These are phyloP conservation scores for Mormyrops boulengeri DNA, from an alignment of 2,797 vertebrate genomes.

Conservation along the genomic window DNA sequence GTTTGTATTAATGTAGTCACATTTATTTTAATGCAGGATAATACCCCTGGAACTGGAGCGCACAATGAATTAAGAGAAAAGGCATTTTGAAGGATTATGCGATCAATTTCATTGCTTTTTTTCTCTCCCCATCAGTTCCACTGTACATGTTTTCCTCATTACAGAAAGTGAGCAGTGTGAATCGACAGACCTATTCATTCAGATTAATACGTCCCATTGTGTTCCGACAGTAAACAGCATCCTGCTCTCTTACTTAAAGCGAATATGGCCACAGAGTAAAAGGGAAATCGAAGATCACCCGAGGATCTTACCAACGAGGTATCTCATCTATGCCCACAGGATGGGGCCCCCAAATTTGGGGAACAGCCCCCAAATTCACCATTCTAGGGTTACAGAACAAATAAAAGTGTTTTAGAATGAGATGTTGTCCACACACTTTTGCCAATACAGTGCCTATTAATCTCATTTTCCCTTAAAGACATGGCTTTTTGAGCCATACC, in stretches of 20 bases:
- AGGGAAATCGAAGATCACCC: not conserved
- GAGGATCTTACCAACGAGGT: not conserved
- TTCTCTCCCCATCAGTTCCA: conserved; percentile 27
- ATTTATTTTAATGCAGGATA: conserved; percentile 19
- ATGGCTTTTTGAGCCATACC: not conserved
- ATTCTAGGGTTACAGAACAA: not conserved
- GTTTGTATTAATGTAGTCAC: conserved; percentile 23
- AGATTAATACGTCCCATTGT: conserved; percentile 11
- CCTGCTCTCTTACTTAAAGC: conserved; percentile 23
- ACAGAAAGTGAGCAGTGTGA: conserved; percentile 34
- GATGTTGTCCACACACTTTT: not conserved
- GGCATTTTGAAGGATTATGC: conserved; percentile 31
- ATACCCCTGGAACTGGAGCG: conserved; percentile 32
- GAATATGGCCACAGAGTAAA: not conserved
- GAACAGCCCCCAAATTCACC: not conserved
- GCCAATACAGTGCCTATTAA: not conserved
- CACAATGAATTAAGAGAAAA: conserved; percentile 30
- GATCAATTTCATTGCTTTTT: conserved; percentile 39
- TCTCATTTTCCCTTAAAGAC: not conserved
- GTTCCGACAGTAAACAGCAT: not conserved
- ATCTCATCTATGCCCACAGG: not conserved
- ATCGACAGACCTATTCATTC: conserved; percentile 14
- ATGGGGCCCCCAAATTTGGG: not conserved
- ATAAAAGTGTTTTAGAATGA: not conserved
- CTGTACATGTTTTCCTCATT: conserved; percentile 39